Evolutionary conservation across 2,888 invertebrate species (phyloP).

Genomic region (Plemyria rubiginata): DNA sequence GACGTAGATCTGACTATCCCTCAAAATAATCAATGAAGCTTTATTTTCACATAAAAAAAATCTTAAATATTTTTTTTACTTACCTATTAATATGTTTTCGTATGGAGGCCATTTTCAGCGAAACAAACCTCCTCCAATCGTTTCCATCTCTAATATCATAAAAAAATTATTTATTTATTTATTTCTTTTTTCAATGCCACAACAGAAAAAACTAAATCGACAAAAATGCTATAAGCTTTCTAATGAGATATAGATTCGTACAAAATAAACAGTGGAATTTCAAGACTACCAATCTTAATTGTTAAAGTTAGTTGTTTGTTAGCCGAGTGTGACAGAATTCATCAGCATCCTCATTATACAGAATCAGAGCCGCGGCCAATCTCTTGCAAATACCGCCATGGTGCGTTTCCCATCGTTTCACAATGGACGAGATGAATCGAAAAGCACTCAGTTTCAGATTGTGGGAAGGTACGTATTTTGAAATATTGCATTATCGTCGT

Average conservation of each 20-base stretch:
- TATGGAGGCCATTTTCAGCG: no score
- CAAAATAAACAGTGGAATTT: not conserved
- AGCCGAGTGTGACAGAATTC: conserved; percentile 27
- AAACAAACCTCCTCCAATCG: no score
- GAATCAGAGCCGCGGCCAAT: conserved; percentile 30
- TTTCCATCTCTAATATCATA: no score
- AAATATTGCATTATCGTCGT: conserved; percentile 1
- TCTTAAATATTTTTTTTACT: no score
- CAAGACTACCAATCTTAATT: conserved; percentile 28
- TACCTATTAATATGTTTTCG: no score
- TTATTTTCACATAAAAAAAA: no score
- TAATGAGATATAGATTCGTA: not conserved
- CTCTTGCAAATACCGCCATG: conserved; percentile 32
- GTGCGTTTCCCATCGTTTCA: conserved; percentile 38
- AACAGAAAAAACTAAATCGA: no score
- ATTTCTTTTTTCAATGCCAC: no score
- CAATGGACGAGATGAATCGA: conserved; percentile 24
- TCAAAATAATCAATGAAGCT: no score
- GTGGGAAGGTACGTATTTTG: conserved; percentile 13
- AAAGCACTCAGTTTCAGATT: conserved; percentile 10
- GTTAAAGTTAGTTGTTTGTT: conserved; percentile 27
- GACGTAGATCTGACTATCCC: no score
- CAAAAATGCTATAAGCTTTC: not conserved
- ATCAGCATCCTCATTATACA: conserved; percentile 37
- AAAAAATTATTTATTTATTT: no score